Percentiles rank a stretch among this genome's conserved stretches.
phyloP scores from a whole-genome alignment of 2,797 vertebrate species.

The Parauchenoglanis punctatus region DNA sequence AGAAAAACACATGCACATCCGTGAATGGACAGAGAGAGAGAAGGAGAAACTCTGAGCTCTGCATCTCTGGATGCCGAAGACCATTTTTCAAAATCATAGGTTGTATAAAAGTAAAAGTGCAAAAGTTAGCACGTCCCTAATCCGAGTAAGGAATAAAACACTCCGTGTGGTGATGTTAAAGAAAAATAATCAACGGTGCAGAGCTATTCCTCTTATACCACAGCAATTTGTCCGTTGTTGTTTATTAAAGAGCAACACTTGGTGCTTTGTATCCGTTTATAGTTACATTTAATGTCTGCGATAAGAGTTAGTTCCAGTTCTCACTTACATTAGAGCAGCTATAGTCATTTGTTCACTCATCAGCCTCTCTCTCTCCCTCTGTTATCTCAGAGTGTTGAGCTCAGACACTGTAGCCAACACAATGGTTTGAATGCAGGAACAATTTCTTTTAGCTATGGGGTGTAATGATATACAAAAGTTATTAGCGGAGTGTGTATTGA shows the following conservation, averaged over 20 bases:
- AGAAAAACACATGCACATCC: constrained; percentile 29
- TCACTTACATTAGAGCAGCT: background rate
- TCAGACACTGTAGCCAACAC: no score
- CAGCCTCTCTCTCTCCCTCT: background rate
- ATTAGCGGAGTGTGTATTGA: background rate
- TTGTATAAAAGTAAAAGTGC: background rate
- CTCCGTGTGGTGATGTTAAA: background rate
- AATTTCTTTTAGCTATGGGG: background rate
- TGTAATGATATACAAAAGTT: background rate
- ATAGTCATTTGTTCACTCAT: background rate
- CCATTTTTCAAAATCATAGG: background rate
- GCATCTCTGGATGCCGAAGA: background rate
- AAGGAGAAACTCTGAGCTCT: background rate
- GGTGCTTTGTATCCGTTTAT: background rate
- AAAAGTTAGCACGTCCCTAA: background rate
- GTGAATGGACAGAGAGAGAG: constrained; percentile 24
- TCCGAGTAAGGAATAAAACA: background rate
- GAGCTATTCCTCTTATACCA: background rate
- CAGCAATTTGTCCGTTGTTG: background rate
- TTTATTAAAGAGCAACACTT: background rate
- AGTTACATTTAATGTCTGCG: background rate
- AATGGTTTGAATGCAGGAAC: background rate
- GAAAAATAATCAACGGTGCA: background rate
- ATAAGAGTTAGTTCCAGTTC: background rate
- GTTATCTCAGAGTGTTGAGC: no score